Base-by-base conservation (phyloP, 2,888 invertebrate species). In the Xanthia togata region DNA sequence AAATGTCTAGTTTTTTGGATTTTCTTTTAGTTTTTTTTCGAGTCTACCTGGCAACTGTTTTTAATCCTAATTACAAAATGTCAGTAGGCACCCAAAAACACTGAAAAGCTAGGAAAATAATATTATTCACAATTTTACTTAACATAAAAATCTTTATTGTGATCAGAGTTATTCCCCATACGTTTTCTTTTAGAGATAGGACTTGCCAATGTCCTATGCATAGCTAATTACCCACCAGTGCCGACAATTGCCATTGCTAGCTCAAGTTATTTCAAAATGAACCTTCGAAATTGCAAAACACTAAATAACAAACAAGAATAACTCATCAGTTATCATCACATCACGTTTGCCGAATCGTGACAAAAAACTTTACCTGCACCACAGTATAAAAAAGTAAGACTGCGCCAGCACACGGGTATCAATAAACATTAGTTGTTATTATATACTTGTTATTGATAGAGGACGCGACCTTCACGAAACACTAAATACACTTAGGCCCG, bases 331-430 rank as follows among this genome's bases (percentile, higher is more conserved):
- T n/a, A n/a, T 50, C 71, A 41, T 14, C 53, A 47, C 9, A n/a
- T 76, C 63, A 50, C 57, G 55, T 63, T 50, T 20, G 60, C 23
- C 4, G 23, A 50, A 12, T 17, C 41, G 65, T 20, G 12, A 44
- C 31, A 70, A 80, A 67, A 80, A 68, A 38, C 41, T 67, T 81
- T 81, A 82, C 82, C 70, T 82, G 67, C 26, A 17, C 23, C 44
- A 44, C 44, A 14, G 44, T 44, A 44, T 14, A 44, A 44, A 14
- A 44, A 44, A 44, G 0, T 14, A 44, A 44, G 44, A 44, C 44
- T 44, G 44, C 44, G 44, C 44, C 14, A 14, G 70, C 26, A 17
- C 23, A n/a, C 12, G 12, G 38, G 57, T 75, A 65, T 65, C n/a
- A 23, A 57, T 44, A 26, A 26, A 47, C 41, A 50, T 60, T 14